These are phyloP conservation scores for Leucosticte australis DNA, from an alignment of 2,113 vertebrate species.

Conservation along the genomic window DNA sequence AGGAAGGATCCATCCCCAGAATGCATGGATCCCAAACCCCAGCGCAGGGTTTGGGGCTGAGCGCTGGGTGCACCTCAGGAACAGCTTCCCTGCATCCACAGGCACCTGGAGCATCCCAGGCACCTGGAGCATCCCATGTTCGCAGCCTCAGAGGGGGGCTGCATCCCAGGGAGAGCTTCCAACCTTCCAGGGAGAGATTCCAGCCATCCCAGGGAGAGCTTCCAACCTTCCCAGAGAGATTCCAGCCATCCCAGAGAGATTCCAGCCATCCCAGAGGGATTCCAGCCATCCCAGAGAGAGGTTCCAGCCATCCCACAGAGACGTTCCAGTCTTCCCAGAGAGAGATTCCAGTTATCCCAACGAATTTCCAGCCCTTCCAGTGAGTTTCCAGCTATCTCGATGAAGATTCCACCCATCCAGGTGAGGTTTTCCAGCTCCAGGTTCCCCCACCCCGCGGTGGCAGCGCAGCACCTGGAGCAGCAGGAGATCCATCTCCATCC, in stretches of 20 bases:
- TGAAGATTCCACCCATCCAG: neutral
- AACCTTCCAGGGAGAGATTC: neutral
- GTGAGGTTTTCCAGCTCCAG: neutral
- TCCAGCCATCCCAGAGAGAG: rapidly evolving
- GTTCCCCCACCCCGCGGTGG: rapidly evolving
- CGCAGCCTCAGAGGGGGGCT: rapidly evolving
- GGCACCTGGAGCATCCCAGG: neutral
- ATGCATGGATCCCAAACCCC: neutral
- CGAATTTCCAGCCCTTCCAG: neutral
- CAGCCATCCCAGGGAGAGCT: rapidly evolving
- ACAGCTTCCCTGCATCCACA: neutral
- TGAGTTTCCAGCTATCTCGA: neutral
- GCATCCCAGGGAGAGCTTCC: too few relatives aligned
- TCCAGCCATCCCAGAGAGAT: neutral
- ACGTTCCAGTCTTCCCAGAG: rapidly evolving
- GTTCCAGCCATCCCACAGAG: rapidly evolving
- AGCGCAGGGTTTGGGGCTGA: rapidly evolving
- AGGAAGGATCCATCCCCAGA: neutral
- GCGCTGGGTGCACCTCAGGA: neutral
- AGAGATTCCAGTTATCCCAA: neutral
- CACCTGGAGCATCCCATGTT: rapidly evolving
- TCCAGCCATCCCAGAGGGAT: neutral
- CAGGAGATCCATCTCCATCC: neutral
- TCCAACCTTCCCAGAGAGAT: neutral
- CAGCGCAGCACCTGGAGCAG: neutral